phyloP scores from a whole-genome alignment of 2,113 vertebrate species.

The Nanorana parkeri region DNA sequence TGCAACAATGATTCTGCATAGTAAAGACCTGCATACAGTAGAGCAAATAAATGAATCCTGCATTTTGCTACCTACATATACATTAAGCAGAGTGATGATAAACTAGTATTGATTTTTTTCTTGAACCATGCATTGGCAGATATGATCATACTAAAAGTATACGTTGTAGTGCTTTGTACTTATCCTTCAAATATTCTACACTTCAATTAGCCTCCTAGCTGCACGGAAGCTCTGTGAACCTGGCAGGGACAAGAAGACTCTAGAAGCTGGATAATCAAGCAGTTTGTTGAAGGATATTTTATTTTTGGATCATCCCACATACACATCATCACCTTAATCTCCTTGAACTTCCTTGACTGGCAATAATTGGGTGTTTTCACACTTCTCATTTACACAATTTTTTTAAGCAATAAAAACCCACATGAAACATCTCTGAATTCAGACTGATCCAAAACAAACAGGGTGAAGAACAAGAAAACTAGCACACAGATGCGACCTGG shows the following conservation, averaged over 20 bases:
- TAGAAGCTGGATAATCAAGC: constrained; percentile 18
- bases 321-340: constrained; percentile 30
- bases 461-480: constrained; percentile 7
- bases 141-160: neutral
- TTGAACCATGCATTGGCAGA: neutral
- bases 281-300: constrained; percentile 15
- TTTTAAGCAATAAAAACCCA: constrained; percentile 27
- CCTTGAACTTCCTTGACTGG: constrained; percentile 33
- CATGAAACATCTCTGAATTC: constrained; percentile 21
- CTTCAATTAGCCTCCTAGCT: neutral
- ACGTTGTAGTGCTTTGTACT: neutral
- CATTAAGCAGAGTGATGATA: too few species aligned
- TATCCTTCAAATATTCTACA: neutral
- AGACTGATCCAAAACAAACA: constrained; percentile 41
- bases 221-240: neutral
- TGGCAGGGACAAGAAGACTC: neutral
- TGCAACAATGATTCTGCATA: too few species aligned
- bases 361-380: constrained; percentile 31
- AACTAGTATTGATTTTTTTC: too few species aligned
- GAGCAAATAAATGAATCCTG: too few species aligned
- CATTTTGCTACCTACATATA: too few species aligned
- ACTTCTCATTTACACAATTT: constrained; percentile 6
- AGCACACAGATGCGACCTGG: neutral
- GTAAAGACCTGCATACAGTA: too few species aligned
- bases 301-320: constrained; percentile 24